These are phyloP conservation scores for Campoplex nolae DNA, from an alignment of 2,888 invertebrate genomes.

Conservation along the genomic window DNA sequence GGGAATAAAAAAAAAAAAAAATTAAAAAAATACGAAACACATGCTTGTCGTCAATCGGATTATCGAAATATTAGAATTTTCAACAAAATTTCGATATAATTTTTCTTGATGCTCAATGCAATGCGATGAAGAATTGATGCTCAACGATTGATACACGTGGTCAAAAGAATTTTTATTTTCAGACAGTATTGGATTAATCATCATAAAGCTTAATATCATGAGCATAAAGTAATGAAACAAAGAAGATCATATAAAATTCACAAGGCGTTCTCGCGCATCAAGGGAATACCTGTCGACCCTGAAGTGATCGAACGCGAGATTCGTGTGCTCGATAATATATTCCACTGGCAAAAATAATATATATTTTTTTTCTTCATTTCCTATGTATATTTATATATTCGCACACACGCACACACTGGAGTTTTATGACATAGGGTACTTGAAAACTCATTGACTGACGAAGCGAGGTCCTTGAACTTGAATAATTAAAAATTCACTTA, in stretches of 20 bases:
- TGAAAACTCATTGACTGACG: conserved; percentile 10
- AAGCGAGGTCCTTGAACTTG: conserved; percentile 26
- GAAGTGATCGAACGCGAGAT: conserved; percentile 60
- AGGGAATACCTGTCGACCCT: conserved; percentile 64
- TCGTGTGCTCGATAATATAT: conserved; percentile 49
- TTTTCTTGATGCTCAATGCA: too few relatives aligned
- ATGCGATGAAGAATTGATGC: not conserved
- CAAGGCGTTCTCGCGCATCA: conserved; percentile 56
- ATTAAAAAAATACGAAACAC: too few relatives aligned
- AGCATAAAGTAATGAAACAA: conserved; percentile 45
- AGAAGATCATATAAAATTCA: conserved; percentile 58
- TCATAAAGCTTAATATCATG: not conserved
- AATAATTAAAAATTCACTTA: not conserved
- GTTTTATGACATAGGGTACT: conserved; percentile 11
- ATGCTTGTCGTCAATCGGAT: too few relatives aligned
- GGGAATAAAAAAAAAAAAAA: too few relatives aligned
- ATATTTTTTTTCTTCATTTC: not conserved
- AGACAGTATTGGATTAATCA: conserved; percentile 11
- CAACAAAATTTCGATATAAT: too few relatives aligned
- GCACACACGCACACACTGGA: not conserved
- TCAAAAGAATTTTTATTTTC: conserved; percentile 20
- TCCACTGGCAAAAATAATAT: conserved; percentile 16
- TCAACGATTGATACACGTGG: not conserved
- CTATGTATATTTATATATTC: conserved; percentile 13
- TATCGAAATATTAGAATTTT: too few relatives aligned